A percentile compares a stretch with the other conserved stretches of the same genome.
Conservation (phyloP, 2,113 vertebrate genomes). For the Hemicordylus capensis region DNA sequence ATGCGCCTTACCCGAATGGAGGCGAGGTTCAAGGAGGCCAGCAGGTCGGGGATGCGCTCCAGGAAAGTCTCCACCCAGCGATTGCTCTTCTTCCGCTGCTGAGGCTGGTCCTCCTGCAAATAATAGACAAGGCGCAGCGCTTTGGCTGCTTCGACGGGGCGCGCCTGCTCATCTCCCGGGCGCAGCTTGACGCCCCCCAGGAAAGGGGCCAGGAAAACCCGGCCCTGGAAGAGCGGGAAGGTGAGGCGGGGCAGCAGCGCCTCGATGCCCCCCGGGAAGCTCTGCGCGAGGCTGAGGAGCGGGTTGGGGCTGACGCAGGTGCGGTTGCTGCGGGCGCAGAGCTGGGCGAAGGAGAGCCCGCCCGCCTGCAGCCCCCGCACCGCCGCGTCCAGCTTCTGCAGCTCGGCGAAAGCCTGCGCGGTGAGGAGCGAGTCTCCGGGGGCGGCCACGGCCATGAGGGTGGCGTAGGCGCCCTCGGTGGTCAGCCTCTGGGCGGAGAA, state of each 20-base stretch:
- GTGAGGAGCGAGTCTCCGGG: constrained; percentile 57
- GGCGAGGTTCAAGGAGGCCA: neutral
- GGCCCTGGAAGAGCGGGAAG: constrained; percentile 52
- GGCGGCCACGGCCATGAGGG: constrained; percentile 66
- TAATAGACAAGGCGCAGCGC: constrained; percentile 76
- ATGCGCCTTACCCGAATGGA: neutral
- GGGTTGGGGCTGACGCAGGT: constrained; percentile 44
- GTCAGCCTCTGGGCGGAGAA: constrained; percentile 76
- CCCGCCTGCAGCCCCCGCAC: constrained; percentile 52
- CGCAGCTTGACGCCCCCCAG: constrained; percentile 66
- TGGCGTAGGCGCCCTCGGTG: constrained; percentile 65
- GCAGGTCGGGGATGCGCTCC: constrained; percentile 34
- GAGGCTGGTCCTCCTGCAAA: constrained; percentile 53
- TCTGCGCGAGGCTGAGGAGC: constrained; percentile 8
- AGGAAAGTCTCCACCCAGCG: constrained; percentile 75
- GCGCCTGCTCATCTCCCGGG: fast-evolving
- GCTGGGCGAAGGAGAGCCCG: neutral
- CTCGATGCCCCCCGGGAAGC: fast-evolving
- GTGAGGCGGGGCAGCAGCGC: constrained; percentile 44
- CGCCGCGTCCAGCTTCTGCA: constrained; percentile 64
- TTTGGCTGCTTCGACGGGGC: constrained; percentile 40
- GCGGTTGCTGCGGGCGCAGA: constrained; percentile 9
- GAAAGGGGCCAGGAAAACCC: constrained; percentile 53
- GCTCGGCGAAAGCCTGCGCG: constrained; percentile 55
- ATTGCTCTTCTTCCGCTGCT: constrained; percentile 16